Conservation (phyloP, 2,113 vertebrate species). For the Malurus melanocephalus region DNA sequence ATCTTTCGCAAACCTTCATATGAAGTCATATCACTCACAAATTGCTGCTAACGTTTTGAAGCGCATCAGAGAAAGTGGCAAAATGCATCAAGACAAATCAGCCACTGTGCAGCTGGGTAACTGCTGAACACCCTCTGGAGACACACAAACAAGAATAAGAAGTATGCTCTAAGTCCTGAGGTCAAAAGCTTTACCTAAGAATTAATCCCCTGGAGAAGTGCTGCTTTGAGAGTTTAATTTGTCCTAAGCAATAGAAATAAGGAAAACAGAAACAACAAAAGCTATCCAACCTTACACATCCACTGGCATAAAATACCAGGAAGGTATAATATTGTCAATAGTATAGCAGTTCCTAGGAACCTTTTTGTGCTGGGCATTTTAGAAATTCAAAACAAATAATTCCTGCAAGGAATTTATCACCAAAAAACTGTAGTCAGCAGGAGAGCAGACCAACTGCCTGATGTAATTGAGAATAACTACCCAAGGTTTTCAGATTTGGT, state of each 20-base stretch:
- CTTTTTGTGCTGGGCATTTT: background rate
- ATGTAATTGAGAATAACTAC: background rate
- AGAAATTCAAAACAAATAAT: background rate
- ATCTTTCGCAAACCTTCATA: background rate
- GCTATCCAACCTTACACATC: background rate
- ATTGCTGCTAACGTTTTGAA: slow-evolving; percentile 5
- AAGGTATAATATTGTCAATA: background rate
- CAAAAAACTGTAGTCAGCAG: background rate
- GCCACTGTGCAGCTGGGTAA: background rate
- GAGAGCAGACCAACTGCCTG: background rate
- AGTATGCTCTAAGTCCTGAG: background rate
- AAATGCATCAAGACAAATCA: background rate
- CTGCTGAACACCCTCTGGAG: background rate
- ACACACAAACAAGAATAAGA: background rate
- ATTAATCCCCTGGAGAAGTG: slow-evolving; percentile 22
- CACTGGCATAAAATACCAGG: background rate
- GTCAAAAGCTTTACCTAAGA: slow-evolving; percentile 47
- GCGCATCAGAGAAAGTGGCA: background rate
- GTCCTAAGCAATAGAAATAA: background rate
- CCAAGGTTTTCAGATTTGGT: background rate
- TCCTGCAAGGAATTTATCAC: background rate
- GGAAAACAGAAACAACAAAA: background rate
- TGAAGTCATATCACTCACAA: background rate
- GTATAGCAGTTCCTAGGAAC: background rate
- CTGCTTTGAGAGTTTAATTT: slow-evolving; percentile 24